These are phyloP conservation scores for Diarsia dahlii DNA, from an alignment of 2,888 invertebrate genomes.

Conservation along the genomic window DNA sequence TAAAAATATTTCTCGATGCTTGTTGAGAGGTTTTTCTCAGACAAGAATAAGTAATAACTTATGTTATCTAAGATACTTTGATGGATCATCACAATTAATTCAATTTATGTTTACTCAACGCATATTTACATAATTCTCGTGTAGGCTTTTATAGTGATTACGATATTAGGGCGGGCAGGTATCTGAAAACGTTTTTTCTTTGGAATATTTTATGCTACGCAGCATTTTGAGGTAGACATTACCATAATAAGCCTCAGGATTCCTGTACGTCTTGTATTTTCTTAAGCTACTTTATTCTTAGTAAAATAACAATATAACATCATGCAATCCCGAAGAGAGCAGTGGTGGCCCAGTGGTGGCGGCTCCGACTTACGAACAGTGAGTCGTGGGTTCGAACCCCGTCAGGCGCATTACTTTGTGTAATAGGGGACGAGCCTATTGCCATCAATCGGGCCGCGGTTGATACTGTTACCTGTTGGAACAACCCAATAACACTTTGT, in stretches of 20 bases:
- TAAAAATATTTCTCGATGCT: constrained; percentile 72
- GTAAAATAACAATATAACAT: not conserved
- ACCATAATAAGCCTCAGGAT: not conserved
- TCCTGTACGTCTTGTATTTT: not conserved
- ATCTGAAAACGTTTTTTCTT: constrained; percentile 2
- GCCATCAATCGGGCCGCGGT: not conserved
- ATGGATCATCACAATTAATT: constrained; percentile 83
- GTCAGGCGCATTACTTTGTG: too few relatives aligned
- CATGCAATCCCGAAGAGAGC: not conserved
- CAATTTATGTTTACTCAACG: constrained; percentile 75
- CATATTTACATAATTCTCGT: constrained; percentile 64
- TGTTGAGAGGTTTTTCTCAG: constrained; percentile 72
- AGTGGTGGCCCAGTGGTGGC: too few relatives aligned
- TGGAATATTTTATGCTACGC: not conserved
- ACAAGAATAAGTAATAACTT: constrained; percentile 74
- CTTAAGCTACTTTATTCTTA: not conserved
- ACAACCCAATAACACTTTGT: not conserved
- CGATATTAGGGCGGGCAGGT: constrained; percentile 31
- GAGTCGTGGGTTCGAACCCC: too few relatives aligned
- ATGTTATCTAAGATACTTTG: constrained; percentile 77
- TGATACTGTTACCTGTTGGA: not conserved
- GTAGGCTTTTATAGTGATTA: constrained; percentile 68
- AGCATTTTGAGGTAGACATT: constrained; percentile 3
- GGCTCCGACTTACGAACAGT: too few relatives aligned
- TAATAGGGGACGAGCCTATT: not conserved